Base-by-base conservation (phyloP, 2,888 invertebrate species). In the Nomada ferruginata region DNA sequence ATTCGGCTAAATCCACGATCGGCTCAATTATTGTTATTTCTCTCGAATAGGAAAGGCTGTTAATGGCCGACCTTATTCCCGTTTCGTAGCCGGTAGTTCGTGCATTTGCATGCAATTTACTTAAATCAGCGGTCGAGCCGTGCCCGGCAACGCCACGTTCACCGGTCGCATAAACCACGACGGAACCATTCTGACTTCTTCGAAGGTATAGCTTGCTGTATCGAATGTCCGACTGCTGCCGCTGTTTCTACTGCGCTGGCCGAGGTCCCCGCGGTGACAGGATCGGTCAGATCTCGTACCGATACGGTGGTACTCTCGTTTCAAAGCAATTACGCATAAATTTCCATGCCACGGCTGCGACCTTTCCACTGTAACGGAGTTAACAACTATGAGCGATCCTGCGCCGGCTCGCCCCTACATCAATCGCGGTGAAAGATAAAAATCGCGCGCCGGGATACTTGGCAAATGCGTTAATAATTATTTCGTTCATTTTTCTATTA, bases 91-190 rank as follows among this genome's bases (percentile, higher is more conserved):
- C 79, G 84, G 85, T 86, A 79, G 86, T 83, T 84, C 75, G 79
- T 82, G 85, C 82, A 89, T 90, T 90, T 89, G 84, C 87, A 89
- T 88, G 90, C 85, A 90, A 89, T 90, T 90, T 90, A 89, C 86
- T 88, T 84, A 85, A 89, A 89, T 89, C 86, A 79, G 75, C 83
- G 83, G 76, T 69, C 63, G 72, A 79, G 81, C 82, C 81, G 85
- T 77, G 86, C 68, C 79, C 82, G 85, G 78, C 84, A 82, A 70
- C 81, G 77, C 82, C 78, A 76, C 84, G 77, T 86, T 86, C 86
- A 73, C 82, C 75, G 86, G 75, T 79, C 83, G 72, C 86, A 78
- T 86, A 84, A 86, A 89, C 82, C 88, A 82, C 89, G 79, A 75
- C 76, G 75, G 77, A 77, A 74, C 74, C 73, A 64, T 82, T 75